Conservation (phyloP, 1,140 invertebrate species). For the Bicyclus anynana region DNA sequence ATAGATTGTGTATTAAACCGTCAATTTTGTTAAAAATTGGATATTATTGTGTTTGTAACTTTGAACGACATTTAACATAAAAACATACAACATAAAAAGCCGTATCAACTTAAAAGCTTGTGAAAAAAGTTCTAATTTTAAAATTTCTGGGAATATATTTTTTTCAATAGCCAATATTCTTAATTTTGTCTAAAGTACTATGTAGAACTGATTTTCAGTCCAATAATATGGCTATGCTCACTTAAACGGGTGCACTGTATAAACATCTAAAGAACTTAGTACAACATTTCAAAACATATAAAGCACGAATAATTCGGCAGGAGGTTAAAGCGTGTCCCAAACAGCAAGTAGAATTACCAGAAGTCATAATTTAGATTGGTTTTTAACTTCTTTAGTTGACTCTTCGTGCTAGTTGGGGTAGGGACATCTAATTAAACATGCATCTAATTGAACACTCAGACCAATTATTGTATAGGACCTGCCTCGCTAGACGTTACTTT, state of each 20-base stretch:
- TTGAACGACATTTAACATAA: neutral
- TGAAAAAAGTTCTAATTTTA: neutral
- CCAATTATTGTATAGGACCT: no score
- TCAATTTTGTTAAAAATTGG: no score
- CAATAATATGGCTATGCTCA: neutral
- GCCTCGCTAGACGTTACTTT: no score
- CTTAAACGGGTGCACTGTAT: neutral
- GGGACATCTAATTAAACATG: neutral
- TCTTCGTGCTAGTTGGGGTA: no score
- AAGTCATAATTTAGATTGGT: no score
- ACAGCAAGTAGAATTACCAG: no score
- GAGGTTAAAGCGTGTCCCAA: neutral
- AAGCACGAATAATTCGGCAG: constrained; percentile 3
- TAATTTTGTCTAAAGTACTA: no score
- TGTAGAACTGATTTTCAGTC: neutral
- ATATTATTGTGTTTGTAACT: no score
- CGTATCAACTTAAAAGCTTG: neutral
- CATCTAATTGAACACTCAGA: neutral
- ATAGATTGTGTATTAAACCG: no score
- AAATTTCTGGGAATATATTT: neutral
- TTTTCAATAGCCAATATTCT: no score
- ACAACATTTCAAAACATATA: neutral
- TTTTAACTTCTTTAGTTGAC: no score
- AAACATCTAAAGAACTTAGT: neutral
- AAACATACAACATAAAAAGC: constrained; percentile 8